Base-by-base conservation (phyloP, 1,140 invertebrate species). In the Panagrolaimus sp. region DNA sequence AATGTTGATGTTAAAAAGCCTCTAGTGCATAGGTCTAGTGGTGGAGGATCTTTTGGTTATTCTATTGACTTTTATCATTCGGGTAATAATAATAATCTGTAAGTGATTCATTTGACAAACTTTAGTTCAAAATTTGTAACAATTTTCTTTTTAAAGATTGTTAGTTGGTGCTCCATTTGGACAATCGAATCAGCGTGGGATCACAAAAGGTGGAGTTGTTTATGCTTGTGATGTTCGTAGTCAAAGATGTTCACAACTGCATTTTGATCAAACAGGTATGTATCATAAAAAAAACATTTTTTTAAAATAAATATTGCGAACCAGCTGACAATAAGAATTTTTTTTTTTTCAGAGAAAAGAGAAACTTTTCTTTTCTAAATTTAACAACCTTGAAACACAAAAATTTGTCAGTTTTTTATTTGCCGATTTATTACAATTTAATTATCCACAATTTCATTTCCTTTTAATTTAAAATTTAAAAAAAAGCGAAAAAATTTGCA, bases 101-200 rank as follows among this genome's bases (percentile, higher is more conserved):
- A 38, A 38, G 31, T 38, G 31, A 38, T 38, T 38, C 2, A 38
- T 4, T 4, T 38, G 7, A 38, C 2, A 38, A 38, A 38, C 31
- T 38, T 38, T 9, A 9, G 5, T 44, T 42, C 25, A 63, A 27
- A 27, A 63, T 44, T 63, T 44, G 13, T 5, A 16, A 67, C n/a
- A n/a, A 11, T 63, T 46, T 65, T 44, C 38, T 13, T 69, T n/a
- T 82, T 84, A 42, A 75, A 92, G 91, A 87, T 84, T 91, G 64
- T 84, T 92, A 44, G 88, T 92, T 11, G 91, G 91, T 31, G 91
- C 91, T 5, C 91, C 91, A 14, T 85, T 88, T 79, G 89, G 89
- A 0, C 86, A 90, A 77, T 89, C 90, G 9, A 72, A 69, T 4
- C 78, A 79, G 46, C 11, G 74, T 83, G 84, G 9, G 87, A 91